Conservation (phyloP, 2,888 invertebrate species). For the Eupsilia transversa region DNA sequence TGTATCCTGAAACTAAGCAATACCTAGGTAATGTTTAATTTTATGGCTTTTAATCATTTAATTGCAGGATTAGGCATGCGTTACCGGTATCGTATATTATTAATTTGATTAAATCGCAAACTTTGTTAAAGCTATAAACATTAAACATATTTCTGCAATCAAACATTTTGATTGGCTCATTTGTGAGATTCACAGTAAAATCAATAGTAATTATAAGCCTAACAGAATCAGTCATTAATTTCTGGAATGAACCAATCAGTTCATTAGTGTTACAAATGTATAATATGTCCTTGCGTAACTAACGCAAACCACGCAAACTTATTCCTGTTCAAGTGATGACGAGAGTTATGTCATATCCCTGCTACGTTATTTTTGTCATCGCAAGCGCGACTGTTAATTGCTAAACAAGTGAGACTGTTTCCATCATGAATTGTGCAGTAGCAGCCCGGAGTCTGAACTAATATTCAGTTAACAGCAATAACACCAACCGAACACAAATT, state of each 20-base stretch:
- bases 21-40: neutral
- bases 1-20: neutral
- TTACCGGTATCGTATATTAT: neutral
- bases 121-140: neutral
- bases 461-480: neutral
- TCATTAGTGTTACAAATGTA: constrained; percentile 14
- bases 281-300: neutral
- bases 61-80: too few species aligned
- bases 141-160: neutral
- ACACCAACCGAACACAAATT: neutral
- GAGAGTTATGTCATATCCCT: neutral
- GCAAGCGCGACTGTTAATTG: neutral
- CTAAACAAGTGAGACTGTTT: neutral
- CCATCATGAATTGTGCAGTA: neutral
- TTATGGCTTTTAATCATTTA: neutral
- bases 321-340: neutral
- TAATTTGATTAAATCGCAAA: neutral
- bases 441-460: too few species aligned
- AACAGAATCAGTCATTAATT: constrained; percentile 35
- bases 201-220: constrained; percentile 7
- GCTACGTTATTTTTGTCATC: neutral
- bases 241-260: constrained; percentile 16
- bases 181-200: constrained; percentile 24
- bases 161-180: constrained; percentile 27
- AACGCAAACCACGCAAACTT: constrained; percentile 11